Evolutionary conservation across 2,113 vertebrate species (phyloP), one percentile per base, ranked within the genome.

Genomic region (Cairina moschata): DNA sequence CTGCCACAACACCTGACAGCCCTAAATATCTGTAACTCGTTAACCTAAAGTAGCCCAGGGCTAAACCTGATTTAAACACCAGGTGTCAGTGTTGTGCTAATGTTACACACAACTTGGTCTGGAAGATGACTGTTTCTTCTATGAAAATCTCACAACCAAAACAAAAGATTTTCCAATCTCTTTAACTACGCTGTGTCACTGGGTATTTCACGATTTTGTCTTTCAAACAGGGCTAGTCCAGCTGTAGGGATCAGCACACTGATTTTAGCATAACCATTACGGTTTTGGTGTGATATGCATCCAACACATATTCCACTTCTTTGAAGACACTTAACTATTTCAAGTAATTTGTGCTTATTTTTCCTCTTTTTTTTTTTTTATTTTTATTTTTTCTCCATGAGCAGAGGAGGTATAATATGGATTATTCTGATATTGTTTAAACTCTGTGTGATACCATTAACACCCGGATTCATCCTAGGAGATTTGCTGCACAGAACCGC

Each of bases 21-120:
- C 52, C 65, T 15, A 8, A 67, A 17, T 28, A 26, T 16, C 13
- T 60, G 8, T 7, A 1, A 1, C 38, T 59, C 21, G 13, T 11
- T 82, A 42, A 60, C 40, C 17, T 54, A 59, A 31, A 15, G 2
- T 28, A 9, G 52, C 4, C 31, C 31, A 13, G 44, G 72, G 59
- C 60, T 67, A 67, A 94, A 88, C 85, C 60, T 3, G 28, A 46
- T 83, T 77, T 91, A 73, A 95, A 95, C 98, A 97, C 95, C 97
- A 98, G 98, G 94, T 98, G 98, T 98, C 98, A 98, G 96, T 97
- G 91, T 98, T 98, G 98, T 54, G 98, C 98, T 97, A 92, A 88
- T 56, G 91, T 98, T 98, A 75, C 74, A 86, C 29, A 17, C n/a
- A 86, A 32, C 42, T n/a, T 32, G 38, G 26, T 60, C 31, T 8